phyloP scores from a whole-genome alignment of 2,113 vertebrate species.

The Etia nguti region DNA sequence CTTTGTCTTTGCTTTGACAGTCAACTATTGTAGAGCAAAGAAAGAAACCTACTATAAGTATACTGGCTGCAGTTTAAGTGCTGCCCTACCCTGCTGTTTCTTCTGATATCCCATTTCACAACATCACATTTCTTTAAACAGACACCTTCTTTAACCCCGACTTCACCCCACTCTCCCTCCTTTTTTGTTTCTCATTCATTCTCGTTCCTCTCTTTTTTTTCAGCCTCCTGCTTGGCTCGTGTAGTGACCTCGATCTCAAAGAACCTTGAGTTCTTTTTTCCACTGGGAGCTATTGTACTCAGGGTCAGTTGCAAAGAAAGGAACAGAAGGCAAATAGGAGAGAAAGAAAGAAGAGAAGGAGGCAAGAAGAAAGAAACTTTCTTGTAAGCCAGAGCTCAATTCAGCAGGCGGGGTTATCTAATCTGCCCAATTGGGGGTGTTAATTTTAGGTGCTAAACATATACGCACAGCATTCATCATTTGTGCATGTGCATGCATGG shows the following conservation, averaged over 20 bases:
- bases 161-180: slow-evolving; percentile 26
- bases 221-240: slow-evolving; percentile 37
- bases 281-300: slow-evolving; percentile 53
- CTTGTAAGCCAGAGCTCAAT: slow-evolving; percentile 33
- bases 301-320: slow-evolving; percentile 49
- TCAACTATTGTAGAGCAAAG: background rate
- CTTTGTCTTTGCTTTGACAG: slow-evolving; percentile 13
- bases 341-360: slow-evolving; percentile 18
- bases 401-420: slow-evolving; percentile 64
- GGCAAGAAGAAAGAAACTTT: slow-evolving; percentile 28
- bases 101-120: slow-evolving; percentile 45
- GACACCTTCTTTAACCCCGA: slow-evolving; percentile 38
- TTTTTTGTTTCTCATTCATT: slow-evolving; percentile 33
- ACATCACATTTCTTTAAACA: slow-evolving; percentile 48
- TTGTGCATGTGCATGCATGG: background rate
- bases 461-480: background rate
- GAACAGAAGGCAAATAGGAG: slow-evolving; percentile 53
- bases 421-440: slow-evolving; percentile 35
- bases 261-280: slow-evolving; percentile 38
- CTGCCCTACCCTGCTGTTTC: slow-evolving; percentile 27
- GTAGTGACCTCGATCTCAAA: slow-evolving; percentile 53
- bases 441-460: slow-evolving; percentile 37
- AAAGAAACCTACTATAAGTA: background rate
- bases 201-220: background rate
- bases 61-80: background rate